Conservation (phyloP, 2,888 invertebrate genomes). For the Entomobrya multifasciata region DNA sequence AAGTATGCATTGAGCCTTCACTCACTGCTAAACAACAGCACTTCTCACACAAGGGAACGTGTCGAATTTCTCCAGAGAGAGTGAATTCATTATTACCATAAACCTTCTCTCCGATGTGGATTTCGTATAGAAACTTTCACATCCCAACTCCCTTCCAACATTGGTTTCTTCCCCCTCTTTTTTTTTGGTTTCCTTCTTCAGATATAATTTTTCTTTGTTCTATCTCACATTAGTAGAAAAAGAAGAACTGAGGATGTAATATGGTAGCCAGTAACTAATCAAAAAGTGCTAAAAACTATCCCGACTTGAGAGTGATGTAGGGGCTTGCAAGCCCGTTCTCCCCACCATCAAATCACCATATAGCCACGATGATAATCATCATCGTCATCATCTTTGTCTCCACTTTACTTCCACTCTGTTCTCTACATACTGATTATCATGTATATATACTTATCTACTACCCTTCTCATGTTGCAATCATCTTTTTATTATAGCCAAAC, state of each 20-base stretch:
- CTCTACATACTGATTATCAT: not conserved
- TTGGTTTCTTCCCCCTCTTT: not conserved
- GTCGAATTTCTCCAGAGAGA: slow-evolving; percentile 57
- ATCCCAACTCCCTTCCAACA: not conserved
- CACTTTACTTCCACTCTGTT: not conserved
- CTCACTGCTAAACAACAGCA: slow-evolving; percentile 7
- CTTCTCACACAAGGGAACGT: slow-evolving; percentile 25
- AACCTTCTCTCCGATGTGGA: not conserved
- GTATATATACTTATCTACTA: not conserved
- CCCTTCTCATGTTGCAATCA: slow-evolving; percentile 60
- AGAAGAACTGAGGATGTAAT: slow-evolving; percentile 8
- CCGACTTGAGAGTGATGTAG: not conserved
- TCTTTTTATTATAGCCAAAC: slow-evolving; percentile 39
- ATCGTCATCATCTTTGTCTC: slow-evolving; percentile 12
- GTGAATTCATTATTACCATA: not conserved
- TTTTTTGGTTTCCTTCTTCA: not conserved
- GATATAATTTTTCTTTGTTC: slow-evolving; percentile 2
- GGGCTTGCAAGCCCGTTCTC: slow-evolving; percentile 20
- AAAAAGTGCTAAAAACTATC: slow-evolving; percentile 54
- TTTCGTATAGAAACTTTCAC: too few relatives aligned
- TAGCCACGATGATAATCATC: slow-evolving; percentile 2
- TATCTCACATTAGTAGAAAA: slow-evolving; percentile 22
- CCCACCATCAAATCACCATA: slow-evolving; percentile 12
- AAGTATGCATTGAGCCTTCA: slow-evolving; percentile 44
- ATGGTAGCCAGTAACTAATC: slow-evolving; percentile 49